Conservation (phyloP, 2,113 vertebrate genomes). For the Indicator maculatus region DNA sequence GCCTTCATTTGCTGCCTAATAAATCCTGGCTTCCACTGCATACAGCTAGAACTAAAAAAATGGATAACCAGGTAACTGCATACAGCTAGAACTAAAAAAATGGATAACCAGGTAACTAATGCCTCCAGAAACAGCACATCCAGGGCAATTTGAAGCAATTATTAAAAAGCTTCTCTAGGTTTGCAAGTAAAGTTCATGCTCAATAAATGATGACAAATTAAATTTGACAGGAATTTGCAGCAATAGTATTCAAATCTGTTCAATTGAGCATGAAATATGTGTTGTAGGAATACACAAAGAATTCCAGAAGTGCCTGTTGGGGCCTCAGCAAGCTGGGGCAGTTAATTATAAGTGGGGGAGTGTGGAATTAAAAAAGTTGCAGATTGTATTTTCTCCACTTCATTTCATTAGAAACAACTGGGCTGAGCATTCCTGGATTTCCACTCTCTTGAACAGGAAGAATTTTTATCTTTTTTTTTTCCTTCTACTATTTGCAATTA, state of each 20-base stretch:
- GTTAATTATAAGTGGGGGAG: conserved; percentile 49
- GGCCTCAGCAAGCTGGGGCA: conserved; percentile 42
- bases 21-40: background rate
- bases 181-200: conserved; percentile 47
- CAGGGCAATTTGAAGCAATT: background rate
- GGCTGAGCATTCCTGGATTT: conserved; percentile 13
- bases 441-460: background rate
- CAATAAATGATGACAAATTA: conserved; percentile 10
- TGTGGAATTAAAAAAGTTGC: conserved; percentile 17
- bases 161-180: conserved; percentile 9
- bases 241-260: conserved; percentile 67
- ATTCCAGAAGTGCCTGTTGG: conserved; percentile 41
- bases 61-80: background rate
- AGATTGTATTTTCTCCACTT: conserved; percentile 40
- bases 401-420: conserved; percentile 24
- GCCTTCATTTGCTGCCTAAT: background rate
- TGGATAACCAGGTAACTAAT: background rate
- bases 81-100: background rate
- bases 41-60: background rate
- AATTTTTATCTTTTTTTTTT: background rate
- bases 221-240: conserved; percentile 56
- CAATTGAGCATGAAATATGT: conserved; percentile 63
- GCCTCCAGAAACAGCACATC: background rate
- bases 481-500: background rate
- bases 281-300: conserved; percentile 53